These are phyloP conservation scores for Trichosurus vulpecula DNA, from an alignment of 2,797 vertebrate species.

Conservation along the genomic window DNA sequence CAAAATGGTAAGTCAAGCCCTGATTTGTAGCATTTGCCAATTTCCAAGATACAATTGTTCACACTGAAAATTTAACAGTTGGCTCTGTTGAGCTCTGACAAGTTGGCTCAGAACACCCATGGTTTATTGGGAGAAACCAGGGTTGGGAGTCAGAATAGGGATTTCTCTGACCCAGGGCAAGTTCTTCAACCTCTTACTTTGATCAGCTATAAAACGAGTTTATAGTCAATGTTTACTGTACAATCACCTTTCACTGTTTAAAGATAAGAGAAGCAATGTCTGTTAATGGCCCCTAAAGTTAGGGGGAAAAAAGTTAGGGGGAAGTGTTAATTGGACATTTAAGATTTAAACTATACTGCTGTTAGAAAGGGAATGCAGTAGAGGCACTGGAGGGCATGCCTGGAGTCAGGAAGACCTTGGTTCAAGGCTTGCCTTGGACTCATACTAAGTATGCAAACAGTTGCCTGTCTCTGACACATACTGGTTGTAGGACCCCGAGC, in stretches of 20 bases:
- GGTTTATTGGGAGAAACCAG: background rate
- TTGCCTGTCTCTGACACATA: background rate
- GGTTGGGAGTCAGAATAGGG: background rate
- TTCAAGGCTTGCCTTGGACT: background rate
- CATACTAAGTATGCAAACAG: background rate
- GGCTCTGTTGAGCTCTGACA: background rate
- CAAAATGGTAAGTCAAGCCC: background rate
- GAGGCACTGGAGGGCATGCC: background rate
- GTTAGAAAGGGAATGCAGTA: background rate
- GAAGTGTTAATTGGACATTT: background rate
- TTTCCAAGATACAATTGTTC: background rate
- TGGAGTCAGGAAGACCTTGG: background rate
- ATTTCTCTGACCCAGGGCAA: background rate
- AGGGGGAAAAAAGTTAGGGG: background rate
- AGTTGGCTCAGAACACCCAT: background rate
- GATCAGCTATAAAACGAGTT: background rate
- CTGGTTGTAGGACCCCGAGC: background rate
- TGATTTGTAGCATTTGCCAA: background rate
- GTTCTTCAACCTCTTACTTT: background rate
- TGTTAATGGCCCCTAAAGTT: background rate
- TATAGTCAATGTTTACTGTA: background rate
- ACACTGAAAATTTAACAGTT: background rate
- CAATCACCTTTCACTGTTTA: background rate
- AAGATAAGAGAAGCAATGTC: background rate
- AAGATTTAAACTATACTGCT: background rate